Base-by-base conservation (phyloP, 2,797 vertebrate species). In the Cuculus canorus region DNA sequence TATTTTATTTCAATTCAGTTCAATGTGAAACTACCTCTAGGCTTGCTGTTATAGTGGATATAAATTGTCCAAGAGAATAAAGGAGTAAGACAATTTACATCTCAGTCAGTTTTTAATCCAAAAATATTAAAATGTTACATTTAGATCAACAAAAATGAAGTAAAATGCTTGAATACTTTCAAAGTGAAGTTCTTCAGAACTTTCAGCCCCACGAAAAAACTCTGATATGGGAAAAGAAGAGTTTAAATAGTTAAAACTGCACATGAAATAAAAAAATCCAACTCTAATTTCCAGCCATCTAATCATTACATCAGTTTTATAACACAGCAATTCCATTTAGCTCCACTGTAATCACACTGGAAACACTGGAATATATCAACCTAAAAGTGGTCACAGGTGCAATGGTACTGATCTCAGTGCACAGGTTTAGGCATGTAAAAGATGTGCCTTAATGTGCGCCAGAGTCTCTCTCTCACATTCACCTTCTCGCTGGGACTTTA, bases 51-150 rank as follows among this genome's bases (percentile, higher is more conserved):
- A 65, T 11, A 50, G 37, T 83, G 23, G 72, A 69, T 90, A 75
- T 33, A 83, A 93, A 92, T 72, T 75, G 69, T 65, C 72, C 87
- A 69, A 54, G 39, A 93, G 82, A 83, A 72, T 72, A 68, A 81
- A 76, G 76, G 63, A 90, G 76, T 83, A 91, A 92, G 77, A 76
- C 37, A 88, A 81, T 90, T 90, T 91, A 47, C 72, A 96, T 83
- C 69, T 85, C 69, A 90, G 65, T 17, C 11, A 7, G 63, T 59
- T 85, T 80, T 54, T 92, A 91, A 87, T 89, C 61, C 54, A 75
- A 47, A 16, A 69, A 56, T 66, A 84, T 92, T 93, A 63, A 88
- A 90, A 41, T 52, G 14, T 52, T 70, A 48, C 32, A 43, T 84
- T 92, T 81, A 52, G 27, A 90, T 69, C 21, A 77, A 86, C 35